Conservation (phyloP, 37 sponge, comb jelly and placozoan genomes). For the Amphimedon queenslandica region DNA sequence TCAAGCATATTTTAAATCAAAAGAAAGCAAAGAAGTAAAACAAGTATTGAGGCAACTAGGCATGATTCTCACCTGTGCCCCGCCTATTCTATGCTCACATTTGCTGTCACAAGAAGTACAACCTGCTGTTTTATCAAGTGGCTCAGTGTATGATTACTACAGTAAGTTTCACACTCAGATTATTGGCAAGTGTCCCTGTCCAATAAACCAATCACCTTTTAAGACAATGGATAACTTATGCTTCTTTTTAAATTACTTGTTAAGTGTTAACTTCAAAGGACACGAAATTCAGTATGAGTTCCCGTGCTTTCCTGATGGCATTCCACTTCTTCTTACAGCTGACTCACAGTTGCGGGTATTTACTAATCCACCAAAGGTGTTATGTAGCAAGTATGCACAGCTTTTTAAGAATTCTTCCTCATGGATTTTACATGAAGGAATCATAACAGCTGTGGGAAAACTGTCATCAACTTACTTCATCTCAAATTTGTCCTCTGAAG, state of each 20-base stretch:
- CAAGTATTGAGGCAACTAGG: background rate
- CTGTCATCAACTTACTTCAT: conserved; percentile 12
- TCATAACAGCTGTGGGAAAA: background rate
- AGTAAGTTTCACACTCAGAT: background rate
- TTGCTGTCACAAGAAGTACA: conserved; percentile 10
- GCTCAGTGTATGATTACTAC: background rate
- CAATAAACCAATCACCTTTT: background rate
- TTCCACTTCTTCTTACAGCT: conserved; percentile 41
- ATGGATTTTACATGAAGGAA: conserved; percentile 24
- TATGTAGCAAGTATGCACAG: conserved; percentile 9
- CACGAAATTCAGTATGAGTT: background rate
- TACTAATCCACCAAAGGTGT: conserved; percentile 12
- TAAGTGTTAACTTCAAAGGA: background rate
- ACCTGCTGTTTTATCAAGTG: background rate
- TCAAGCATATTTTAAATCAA: background rate
- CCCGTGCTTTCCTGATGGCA: conserved; percentile 27
- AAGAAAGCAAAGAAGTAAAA: background rate
- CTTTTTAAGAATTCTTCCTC: background rate
- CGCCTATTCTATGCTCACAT: background rate
- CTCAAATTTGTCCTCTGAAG: conserved; percentile 6
- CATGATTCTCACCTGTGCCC: conserved; percentile 44
- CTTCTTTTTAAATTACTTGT: background rate
- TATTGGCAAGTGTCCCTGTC: background rate
- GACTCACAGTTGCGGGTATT: conserved; percentile 20
- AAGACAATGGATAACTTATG: conserved; percentile 7